A percentile compares a stretch with the other conserved stretches of the same genome.
phyloP scores from a whole-genome alignment of 1,140 invertebrate species.

The Pseudomyrmex concolor region DNA sequence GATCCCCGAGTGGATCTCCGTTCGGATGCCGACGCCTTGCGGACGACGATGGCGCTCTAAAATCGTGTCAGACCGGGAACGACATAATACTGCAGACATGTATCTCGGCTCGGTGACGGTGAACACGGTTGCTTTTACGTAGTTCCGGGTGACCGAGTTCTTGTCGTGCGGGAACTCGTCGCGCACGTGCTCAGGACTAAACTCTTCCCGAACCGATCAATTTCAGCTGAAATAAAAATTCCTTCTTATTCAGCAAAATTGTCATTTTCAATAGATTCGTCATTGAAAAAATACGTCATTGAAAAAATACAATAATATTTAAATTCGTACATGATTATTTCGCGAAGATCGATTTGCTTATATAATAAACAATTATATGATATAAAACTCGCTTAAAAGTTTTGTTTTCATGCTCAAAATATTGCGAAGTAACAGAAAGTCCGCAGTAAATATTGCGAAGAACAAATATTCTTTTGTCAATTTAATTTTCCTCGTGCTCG shows the following conservation, averaged over 20 bases:
- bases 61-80: not conserved
- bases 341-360: no score
- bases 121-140: constrained; percentile 32
- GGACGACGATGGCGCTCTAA: not conserved
- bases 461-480: no score
- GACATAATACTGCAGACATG: constrained; percentile 26
- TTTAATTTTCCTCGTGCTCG: not conserved
- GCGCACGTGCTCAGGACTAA: constrained; percentile 4
- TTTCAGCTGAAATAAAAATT: not conserved
- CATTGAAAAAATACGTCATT: no score
- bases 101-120: constrained; percentile 36
- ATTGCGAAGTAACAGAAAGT: no score
- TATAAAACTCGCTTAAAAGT: no score
- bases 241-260: not conserved
- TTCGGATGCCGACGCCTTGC: not conserved
- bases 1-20: not conserved
- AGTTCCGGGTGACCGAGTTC: constrained; percentile 81
- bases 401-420: no score
- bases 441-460: no score
- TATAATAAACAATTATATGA: no score
- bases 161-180: constrained; percentile 43
- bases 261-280: no score
- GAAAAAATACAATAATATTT: no score
- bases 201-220: not conserved
- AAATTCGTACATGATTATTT: no score